Percentiles rank a stretch among this genome's conserved stretches.
Evolutionary conservation across 1,140 invertebrate species (phyloP).

Genomic region (Vanessa atalanta): DNA sequence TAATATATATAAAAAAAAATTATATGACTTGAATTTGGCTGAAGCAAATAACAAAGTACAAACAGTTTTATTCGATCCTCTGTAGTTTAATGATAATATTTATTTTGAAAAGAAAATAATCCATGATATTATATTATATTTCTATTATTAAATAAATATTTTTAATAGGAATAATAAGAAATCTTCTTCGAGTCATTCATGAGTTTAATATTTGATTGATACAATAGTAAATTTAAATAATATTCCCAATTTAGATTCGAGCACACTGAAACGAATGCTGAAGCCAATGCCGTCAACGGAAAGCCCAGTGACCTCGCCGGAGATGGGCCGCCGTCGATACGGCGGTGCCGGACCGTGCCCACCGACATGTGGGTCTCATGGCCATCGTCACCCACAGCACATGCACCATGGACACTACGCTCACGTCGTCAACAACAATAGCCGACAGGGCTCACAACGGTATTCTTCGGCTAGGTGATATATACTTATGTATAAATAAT

Average conservation of each 20-base stretch:
- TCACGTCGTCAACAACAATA: conserved; percentile 72
- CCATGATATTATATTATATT: too few relatives aligned
- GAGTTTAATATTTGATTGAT: too few relatives aligned
- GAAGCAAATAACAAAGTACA: too few relatives aligned
- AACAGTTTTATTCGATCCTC: too few relatives aligned
- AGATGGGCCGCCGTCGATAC: conserved; percentile 89
- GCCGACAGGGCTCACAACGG: conserved; percentile 68
- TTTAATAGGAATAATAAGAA: too few relatives aligned
- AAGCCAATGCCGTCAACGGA: conserved; percentile 94
- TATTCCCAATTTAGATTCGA: conserved; percentile 84
- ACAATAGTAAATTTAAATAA: too few relatives aligned
- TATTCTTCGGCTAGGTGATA: conserved; percentile 48
- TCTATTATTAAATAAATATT: too few relatives aligned
- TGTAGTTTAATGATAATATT: too few relatives aligned
- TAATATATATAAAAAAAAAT: too few relatives aligned
- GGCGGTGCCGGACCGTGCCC: conserved; percentile 78
- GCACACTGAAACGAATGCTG: conserved; percentile 95
- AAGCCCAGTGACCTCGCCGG: conserved; percentile 92
- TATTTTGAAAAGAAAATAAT: too few relatives aligned
- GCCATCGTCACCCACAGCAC: conserved; percentile 77
- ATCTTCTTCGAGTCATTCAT: too few relatives aligned
- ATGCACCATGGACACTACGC: conserved; percentile 73
- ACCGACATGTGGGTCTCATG: conserved; percentile 72
- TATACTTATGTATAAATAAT: background rate
- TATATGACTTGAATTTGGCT: too few relatives aligned